Conservation (phyloP, 2,888 invertebrate genomes). For the Escarpia spicata region DNA sequence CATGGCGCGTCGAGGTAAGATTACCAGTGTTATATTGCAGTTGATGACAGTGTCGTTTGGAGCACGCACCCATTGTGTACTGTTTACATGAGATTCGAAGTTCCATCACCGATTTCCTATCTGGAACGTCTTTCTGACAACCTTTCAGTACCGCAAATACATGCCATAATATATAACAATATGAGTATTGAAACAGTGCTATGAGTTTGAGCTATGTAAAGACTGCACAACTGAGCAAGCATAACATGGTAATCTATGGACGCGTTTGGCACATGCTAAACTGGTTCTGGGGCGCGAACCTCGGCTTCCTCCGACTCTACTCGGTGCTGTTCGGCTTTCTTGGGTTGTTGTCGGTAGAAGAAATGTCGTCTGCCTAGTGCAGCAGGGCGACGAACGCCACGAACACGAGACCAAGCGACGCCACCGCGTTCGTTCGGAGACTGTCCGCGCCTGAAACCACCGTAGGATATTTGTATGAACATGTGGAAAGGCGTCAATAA, state of each 20-base stretch:
- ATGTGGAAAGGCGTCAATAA: neutral
- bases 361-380: neutral
- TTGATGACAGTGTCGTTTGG: neutral
- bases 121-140: neutral
- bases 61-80: neutral
- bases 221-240: neutral
- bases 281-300: neutral
- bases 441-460: slow-evolving; percentile 6
- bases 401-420: neutral
- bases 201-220: neutral
- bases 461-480: neutral
- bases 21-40: neutral
- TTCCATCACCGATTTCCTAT: neutral
- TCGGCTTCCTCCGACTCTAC: neutral
- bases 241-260: neutral
- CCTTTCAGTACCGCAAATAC: neutral
- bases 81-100: neutral
- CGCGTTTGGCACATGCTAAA: neutral
- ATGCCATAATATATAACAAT: neutral
- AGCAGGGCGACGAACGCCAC: neutral
- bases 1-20: neutral
- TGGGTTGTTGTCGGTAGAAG: neutral
- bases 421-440: neutral
- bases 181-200: neutral
- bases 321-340: neutral